Conservation (phyloP, 2,113 vertebrate genomes). For the Bagarius yarrelli region DNA sequence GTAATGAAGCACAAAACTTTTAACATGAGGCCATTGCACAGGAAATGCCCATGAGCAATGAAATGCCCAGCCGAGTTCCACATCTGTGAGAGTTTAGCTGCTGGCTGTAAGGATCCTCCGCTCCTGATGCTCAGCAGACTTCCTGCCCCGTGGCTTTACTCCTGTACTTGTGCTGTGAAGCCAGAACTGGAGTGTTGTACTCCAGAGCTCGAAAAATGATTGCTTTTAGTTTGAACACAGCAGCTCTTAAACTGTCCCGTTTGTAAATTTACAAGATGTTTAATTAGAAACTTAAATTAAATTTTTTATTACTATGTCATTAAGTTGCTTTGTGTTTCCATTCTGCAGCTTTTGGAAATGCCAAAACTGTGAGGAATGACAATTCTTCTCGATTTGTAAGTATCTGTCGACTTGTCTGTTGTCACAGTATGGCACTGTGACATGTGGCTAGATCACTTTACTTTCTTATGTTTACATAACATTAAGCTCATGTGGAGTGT, state of each 20-base stretch:
- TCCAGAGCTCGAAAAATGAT: neutral
- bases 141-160: slow-evolving; percentile 41
- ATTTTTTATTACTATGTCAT: neutral
- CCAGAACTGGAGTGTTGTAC: neutral
- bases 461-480: slow-evolving; percentile 2
- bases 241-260: neutral
- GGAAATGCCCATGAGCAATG: slow-evolving; percentile 71
- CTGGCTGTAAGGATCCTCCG: slow-evolving; percentile 58
- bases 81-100: slow-evolving; percentile 75
- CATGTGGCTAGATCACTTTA: neutral
- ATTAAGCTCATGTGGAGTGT: neutral
- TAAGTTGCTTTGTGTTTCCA: slow-evolving; percentile 11
- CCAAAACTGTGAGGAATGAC: slow-evolving; percentile 96
- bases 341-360: slow-evolving; percentile 92
- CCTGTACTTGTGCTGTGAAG: slow-evolving; percentile 6
- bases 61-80: slow-evolving; percentile 54
- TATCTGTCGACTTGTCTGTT: slow-evolving; percentile 56
- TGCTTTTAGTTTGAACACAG: neutral
- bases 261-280: neutral
- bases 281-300: neutral
- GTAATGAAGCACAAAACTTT: slow-evolving; percentile 39
- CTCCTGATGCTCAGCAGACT: slow-evolving; percentile 41
- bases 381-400: slow-evolving; percentile 99
- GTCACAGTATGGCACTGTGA: neutral
- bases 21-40: slow-evolving; percentile 65